Percentiles rank a stretch among this genome's conserved stretches.
phyloP scores from a whole-genome alignment of 2,888 invertebrate species.

The Eledone cirrhosa region DNA sequence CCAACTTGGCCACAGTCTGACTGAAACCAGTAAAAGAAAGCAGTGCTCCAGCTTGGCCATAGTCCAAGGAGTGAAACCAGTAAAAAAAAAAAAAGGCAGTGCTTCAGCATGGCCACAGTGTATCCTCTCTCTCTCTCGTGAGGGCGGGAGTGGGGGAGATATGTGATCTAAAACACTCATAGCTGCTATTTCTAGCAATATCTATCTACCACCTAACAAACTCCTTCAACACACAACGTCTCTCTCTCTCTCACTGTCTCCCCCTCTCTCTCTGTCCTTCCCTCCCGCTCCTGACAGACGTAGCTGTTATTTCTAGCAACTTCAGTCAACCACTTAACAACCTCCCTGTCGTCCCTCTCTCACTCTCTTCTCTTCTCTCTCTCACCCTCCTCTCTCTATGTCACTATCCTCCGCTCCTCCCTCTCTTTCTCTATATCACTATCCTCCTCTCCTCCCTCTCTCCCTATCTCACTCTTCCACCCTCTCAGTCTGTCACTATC shows the following conservation, averaged over 20 bases:
- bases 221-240: too few relatives aligned
- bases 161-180: too few relatives aligned
- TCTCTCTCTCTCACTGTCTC: background rate
- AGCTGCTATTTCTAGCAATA: background rate
- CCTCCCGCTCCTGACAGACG: too few relatives aligned
- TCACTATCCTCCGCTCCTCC: background rate
- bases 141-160: too few relatives aligned
- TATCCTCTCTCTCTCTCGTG: too few relatives aligned
- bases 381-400: background rate
- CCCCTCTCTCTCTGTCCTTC: background rate
- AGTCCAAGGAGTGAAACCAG: too few relatives aligned
- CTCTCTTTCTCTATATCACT: background rate
- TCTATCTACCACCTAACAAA: background rate
- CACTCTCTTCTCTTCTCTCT: background rate
- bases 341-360: background rate
- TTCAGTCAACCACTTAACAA: too few relatives aligned
- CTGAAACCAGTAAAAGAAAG: too few relatives aligned
- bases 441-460: background rate
- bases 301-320: too few relatives aligned
- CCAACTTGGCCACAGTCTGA: too few relatives aligned
- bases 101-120: too few relatives aligned
- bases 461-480: background rate
- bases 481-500: background rate
- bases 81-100: background rate
- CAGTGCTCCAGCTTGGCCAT: too few relatives aligned